phyloP scores from a whole-genome alignment of 2,888 invertebrate species.

The Philereme vetulata region DNA sequence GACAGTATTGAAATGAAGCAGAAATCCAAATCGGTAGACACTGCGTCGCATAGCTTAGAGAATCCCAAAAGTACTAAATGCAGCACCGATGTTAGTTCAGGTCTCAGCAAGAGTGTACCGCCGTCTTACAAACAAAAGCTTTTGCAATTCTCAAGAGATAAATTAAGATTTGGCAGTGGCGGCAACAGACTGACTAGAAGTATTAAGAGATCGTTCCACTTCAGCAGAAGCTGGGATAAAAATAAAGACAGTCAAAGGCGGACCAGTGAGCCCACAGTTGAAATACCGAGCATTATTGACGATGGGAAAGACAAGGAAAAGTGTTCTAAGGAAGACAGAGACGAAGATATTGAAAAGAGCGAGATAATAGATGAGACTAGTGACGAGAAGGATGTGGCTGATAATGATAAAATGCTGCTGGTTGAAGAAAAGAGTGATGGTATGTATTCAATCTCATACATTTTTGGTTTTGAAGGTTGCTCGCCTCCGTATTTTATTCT shows the following conservation, averaged over 20 bases:
- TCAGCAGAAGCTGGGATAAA: constrained; percentile 77
- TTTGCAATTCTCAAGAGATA: constrained; percentile 77
- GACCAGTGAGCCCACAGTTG: constrained; percentile 74
- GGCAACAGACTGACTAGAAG: constrained; percentile 76
- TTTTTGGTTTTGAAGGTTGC: too few species aligned
- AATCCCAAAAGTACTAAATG: constrained; percentile 75
- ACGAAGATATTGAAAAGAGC: constrained; percentile 72
- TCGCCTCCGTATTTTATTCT: too few species aligned
- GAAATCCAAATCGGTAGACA: constrained; percentile 65
- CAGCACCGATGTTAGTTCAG: constrained; percentile 70
- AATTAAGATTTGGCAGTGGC: constrained; percentile 75
- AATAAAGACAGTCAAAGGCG: constrained; percentile 69
- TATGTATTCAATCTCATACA: constrained; percentile 30
- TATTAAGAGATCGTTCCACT: constrained; percentile 77
- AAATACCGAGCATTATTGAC: constrained; percentile 59
- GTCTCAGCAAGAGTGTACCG: constrained; percentile 78
- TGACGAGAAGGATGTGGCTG: constrained; percentile 71
- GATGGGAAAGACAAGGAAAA: constrained; percentile 50
- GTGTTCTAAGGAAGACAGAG: constrained; percentile 72
- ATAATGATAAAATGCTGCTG: constrained; percentile 65
- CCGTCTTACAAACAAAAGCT: constrained; percentile 80
- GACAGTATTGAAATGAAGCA: constrained; percentile 51
- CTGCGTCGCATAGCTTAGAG: constrained; percentile 76
- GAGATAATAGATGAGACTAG: constrained; percentile 73
- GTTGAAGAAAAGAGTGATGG: constrained; percentile 66